Evolutionary conservation across 2,113 vertebrate genomes (phyloP).

Genomic region (Protomyctophum bolini): DNA sequence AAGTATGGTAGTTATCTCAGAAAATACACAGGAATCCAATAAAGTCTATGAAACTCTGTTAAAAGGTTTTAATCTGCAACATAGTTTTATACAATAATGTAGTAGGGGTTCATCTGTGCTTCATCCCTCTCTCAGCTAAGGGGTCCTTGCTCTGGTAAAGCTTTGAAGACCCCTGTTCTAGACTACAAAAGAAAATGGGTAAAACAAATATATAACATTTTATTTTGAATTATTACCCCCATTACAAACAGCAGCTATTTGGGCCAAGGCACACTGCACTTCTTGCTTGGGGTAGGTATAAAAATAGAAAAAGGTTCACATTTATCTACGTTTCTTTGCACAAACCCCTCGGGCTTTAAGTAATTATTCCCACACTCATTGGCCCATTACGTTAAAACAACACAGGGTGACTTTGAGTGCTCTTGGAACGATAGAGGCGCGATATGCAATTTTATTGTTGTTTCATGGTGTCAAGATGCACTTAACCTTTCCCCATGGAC

Average conservation of each 20-base stretch:
- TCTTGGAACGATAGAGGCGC: slow-evolving; percentile 18
- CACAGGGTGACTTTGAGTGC: slow-evolving; percentile 38
- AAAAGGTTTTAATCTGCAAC: too few relatives aligned
- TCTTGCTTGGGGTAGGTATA: slow-evolving; percentile 12
- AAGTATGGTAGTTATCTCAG: too few relatives aligned
- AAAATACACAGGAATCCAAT: too few relatives aligned
- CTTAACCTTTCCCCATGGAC: slow-evolving; percentile 43
- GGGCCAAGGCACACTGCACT: slow-evolving; percentile 18
- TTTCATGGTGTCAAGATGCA: slow-evolving; percentile 16
- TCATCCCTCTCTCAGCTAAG: too few relatives aligned
- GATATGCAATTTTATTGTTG: slow-evolving; percentile 27
- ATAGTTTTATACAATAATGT: too few relatives aligned
- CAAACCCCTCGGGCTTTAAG: slow-evolving; percentile 43
- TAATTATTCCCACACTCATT: slow-evolving; percentile 44
- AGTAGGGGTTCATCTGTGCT: too few relatives aligned
- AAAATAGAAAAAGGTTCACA: slow-evolving; percentile 25
- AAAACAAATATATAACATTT: slow-evolving; percentile 17
- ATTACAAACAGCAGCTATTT: slow-evolving; percentile 40
- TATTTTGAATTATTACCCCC: slow-evolving; percentile 46
- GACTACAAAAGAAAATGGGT: slow-evolving; percentile 11
- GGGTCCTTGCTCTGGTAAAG: too few relatives aligned
- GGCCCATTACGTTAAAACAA: slow-evolving; percentile 48
- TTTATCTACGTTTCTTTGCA: slow-evolving; percentile 30
- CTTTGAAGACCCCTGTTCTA: not conserved
- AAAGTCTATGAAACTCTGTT: too few relatives aligned